Evolutionary conservation across 2,888 invertebrate species (phyloP), one percentile per base, ranked within the genome.

Genomic region (Iselma pallidipennis): DNA sequence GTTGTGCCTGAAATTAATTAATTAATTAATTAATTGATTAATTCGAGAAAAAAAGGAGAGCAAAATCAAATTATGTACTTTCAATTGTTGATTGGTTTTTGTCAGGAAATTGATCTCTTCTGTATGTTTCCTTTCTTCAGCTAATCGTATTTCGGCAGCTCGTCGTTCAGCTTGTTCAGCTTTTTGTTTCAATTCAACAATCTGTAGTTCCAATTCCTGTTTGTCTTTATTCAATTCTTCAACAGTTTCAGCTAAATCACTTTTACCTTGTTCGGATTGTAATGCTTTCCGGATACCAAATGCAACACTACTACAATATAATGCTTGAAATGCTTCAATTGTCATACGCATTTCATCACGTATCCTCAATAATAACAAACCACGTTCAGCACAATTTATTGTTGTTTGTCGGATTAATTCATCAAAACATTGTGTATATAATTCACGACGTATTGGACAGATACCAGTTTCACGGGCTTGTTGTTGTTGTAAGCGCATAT

Each of bases 201-300:
- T 84, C 67, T 86, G 85, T 68, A 86, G 86, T 72, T 90, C 89
- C 31, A 91, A 80, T 7, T 87, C 85, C 1, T 84, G 80, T 62
- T 91, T 90, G 71, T 91, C 89, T 0, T 82, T 77, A 77, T 88
- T 88, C 59, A 95, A 80, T 55, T 87, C 85, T 51, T 90, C 89
- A 0, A 94, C 91, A 77, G 89, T 87, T 55, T 89, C 88, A 76
- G 91, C 87, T 33, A 92, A 83, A 79, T 92, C 91, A 63, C 91
- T 91, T 78, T 95, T 95, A 16, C 94, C 92, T 84, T 94, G 92
- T 78, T 95, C 95, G 0, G 94, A 91, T 87, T 95, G 94, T 59
- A 98, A 83, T n/a, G 98, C 96, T 84, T 99, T 98, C 65, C 98
- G 88, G 90, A 98, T 95, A 25, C 97, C 98, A 79, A 97, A 99